A percentile compares a stretch with the other conserved stretches of the same genome.
phyloP scores from a whole-genome alignment of 2,888 invertebrate species.

The Caenorhabditis angaria region DNA sequence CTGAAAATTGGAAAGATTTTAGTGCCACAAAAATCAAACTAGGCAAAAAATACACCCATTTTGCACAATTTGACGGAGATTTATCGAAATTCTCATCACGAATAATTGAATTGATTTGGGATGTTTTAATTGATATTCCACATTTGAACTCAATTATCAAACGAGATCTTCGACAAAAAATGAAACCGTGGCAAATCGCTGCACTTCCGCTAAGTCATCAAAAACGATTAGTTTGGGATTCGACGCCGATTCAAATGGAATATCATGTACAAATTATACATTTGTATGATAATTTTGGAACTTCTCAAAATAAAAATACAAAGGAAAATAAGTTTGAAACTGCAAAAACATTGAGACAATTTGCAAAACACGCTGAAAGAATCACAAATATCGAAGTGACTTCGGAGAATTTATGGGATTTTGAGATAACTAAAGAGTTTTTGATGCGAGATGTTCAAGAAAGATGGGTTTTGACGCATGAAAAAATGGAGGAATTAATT shows the following conservation, averaged over 20 bases:
- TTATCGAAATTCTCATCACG: constrained; percentile 1
- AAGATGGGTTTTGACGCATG: constrained; percentile 46
- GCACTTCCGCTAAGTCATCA: constrained; percentile 58
- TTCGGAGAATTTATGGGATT: constrained; percentile 66
- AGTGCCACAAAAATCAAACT: constrained; percentile 48
- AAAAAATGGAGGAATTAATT: constrained; percentile 40
- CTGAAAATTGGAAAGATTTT: constrained; percentile 48
- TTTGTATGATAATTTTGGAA: constrained; percentile 62
- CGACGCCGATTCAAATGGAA: constrained; percentile 49
- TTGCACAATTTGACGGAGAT: constrained; percentile 30
- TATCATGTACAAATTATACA: constrained; percentile 66
- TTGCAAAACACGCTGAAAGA: constrained; percentile 32
- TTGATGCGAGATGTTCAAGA: constrained; percentile 56
- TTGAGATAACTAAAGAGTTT: constrained; percentile 48
- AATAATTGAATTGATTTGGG: constrained; percentile 27
- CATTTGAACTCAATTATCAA: constrained; percentile 58
- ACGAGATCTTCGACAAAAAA: constrained; percentile 52
- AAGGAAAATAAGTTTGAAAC: constrained; percentile 11
- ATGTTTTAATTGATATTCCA: constrained; percentile 52
- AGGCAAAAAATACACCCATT: constrained; percentile 43
- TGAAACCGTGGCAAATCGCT: constrained; percentile 59
- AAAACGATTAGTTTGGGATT: constrained; percentile 61
- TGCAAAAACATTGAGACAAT: constrained; percentile 27
- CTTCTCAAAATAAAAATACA: neutral
- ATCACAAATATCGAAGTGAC: constrained; percentile 44